phyloP scores from a whole-genome alignment of 2,797 vertebrate species.

The Apodemus agrarius region DNA sequence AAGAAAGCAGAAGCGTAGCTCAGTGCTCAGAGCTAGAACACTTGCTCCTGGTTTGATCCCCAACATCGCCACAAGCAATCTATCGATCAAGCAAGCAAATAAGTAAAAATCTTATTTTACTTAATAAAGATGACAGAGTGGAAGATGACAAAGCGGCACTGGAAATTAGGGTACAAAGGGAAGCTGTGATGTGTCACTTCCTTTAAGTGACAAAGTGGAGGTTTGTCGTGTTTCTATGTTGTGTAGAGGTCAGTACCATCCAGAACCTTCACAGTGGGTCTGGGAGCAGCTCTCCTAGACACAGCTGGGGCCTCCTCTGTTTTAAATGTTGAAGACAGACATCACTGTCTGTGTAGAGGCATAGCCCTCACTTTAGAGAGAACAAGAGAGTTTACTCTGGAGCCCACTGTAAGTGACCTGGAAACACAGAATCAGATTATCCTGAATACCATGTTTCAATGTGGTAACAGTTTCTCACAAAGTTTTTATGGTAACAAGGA shows the following conservation, averaged over 20 bases:
- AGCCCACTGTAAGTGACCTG: too few relatives aligned
- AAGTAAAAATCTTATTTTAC: not conserved
- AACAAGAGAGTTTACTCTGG: not conserved
- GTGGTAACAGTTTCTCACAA: not conserved
- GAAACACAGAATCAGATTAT: not conserved
- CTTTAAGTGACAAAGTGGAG: not conserved
- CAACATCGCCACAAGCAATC: not conserved
- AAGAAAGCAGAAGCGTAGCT: not conserved
- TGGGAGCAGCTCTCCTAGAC: not conserved
- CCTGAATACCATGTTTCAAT: not conserved
- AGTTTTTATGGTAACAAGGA: not conserved
- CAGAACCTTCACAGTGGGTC: too few relatives aligned
- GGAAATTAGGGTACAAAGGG: not conserved
- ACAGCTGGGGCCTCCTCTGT: not conserved
- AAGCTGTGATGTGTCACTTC: not conserved
- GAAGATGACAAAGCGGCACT: not conserved
- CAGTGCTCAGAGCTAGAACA: not conserved
- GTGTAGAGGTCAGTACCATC: not conserved
- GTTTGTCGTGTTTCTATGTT: not conserved
- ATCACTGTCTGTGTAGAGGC: not conserved
- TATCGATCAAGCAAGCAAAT: not conserved
- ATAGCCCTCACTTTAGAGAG: not conserved
- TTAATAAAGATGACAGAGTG: not conserved
- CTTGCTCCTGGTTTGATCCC: not conserved
- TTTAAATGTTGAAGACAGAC: not conserved